Percentiles rank a stretch among this genome's conserved stretches.
Conservation (phyloP, 2,888 invertebrate genomes). For the Mesorhabditis spiculigera region DNA sequence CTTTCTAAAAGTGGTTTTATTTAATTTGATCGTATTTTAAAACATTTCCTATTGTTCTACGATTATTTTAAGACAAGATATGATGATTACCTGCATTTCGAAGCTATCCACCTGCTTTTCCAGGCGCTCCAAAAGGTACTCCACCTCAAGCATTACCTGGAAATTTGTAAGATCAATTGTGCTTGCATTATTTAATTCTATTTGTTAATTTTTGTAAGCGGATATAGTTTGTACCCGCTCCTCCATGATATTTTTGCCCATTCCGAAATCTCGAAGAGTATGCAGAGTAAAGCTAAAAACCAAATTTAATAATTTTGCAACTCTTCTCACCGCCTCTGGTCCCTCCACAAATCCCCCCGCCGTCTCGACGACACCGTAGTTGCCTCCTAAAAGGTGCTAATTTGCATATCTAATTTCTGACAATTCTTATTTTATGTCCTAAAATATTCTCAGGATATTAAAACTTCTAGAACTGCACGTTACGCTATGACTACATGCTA, state of each 20-base stretch:
- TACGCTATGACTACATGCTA: not conserved
- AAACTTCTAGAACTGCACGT: not conserved
- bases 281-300: not conserved
- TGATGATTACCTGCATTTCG: too few relatives aligned
- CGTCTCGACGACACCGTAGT: not conserved
- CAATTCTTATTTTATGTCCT: too few relatives aligned
- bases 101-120: not conserved
- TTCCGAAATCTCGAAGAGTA: constrained; percentile 1
- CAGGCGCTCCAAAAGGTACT: not conserved
- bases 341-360: not conserved
- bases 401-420: too few relatives aligned
- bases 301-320: not conserved
- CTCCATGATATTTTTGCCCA: not conserved
- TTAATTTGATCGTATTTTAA: too few relatives aligned
- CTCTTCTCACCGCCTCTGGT: not conserved
- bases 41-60: too few relatives aligned
- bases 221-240: too few relatives aligned
- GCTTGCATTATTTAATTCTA: too few relatives aligned
- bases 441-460: too few relatives aligned
- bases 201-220: too few relatives aligned
- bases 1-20: too few relatives aligned
- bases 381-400: not conserved
- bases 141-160: not conserved
- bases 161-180: too few relatives aligned
- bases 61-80: too few relatives aligned